A percentile compares a stretch with the other conserved stretches of the same genome.
phyloP scores from a whole-genome alignment of 2,797 vertebrate species.

The Scarus forsteni region DNA sequence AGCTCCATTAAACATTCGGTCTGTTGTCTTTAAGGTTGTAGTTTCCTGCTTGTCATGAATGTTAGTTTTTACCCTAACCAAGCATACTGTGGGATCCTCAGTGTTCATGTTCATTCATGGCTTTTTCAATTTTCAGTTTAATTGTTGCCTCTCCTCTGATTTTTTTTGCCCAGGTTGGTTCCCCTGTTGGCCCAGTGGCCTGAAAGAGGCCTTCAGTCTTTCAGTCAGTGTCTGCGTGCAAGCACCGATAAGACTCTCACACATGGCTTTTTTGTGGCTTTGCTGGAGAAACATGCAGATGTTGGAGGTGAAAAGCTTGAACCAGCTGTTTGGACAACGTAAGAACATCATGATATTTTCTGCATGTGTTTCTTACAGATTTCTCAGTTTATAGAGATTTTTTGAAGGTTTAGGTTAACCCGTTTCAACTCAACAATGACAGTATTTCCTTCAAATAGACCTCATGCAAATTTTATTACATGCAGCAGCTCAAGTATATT shows the following conservation, averaged over 20 bases:
- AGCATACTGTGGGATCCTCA: too few species aligned
- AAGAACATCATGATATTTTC: neutral
- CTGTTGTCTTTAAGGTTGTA: too few species aligned
- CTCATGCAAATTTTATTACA: too few species aligned
- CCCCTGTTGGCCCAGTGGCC: conserved; percentile 88
- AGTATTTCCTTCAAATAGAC: too few species aligned
- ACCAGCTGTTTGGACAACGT: conserved; percentile 49
- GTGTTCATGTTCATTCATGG: too few species aligned
- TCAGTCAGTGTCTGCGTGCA: conserved; percentile 91
- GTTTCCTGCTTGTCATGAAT: too few species aligned
- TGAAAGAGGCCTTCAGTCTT: conserved; percentile 85
- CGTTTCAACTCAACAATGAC: too few species aligned
- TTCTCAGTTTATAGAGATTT: too few species aligned
- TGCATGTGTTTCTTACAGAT: neutral
- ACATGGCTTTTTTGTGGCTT: conserved; percentile 93
- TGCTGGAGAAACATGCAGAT: conserved; percentile 82
- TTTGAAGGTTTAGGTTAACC: too few species aligned
- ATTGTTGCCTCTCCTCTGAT: neutral
- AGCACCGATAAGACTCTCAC: conserved; percentile 86
- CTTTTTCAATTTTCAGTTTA: neutral
- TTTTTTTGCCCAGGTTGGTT: conserved; percentile 81
- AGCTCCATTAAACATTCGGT: too few species aligned
- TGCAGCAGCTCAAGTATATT: too few species aligned
- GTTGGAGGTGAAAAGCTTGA: conserved; percentile 4
- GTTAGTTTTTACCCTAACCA: too few species aligned